phyloP scores from a whole-genome alignment of 2,113 vertebrate genomes.

The Lates calcarifer region DNA sequence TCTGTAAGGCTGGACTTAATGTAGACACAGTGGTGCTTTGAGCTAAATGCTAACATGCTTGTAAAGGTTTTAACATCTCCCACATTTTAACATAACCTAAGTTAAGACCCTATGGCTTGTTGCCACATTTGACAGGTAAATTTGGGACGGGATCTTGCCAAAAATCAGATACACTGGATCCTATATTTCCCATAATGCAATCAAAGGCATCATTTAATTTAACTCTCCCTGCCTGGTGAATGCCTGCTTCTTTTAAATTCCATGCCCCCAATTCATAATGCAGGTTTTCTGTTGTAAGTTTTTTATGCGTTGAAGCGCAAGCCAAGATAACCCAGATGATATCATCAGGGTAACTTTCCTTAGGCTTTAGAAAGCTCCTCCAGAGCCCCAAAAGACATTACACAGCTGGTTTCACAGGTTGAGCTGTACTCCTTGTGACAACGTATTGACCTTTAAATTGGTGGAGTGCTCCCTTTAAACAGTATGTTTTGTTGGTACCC shows the following conservation, averaged over 20 bases:
- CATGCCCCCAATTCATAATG: not conserved
- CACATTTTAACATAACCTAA: not conserved
- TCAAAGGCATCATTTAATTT: not conserved
- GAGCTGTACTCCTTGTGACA: not conserved
- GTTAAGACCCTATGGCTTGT: not conserved
- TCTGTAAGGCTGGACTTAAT: not conserved
- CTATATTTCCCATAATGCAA: not conserved
- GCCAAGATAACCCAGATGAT: not conserved
- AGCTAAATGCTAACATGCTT: constrained; percentile 23
- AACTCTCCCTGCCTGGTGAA: not conserved
- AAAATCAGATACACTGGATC: not conserved
- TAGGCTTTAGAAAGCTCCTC: not conserved
- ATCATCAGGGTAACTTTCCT: not conserved
- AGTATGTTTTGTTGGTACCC: not conserved
- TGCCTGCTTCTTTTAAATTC: not conserved
- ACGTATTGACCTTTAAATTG: constrained; percentile 14
- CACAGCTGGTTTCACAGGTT: not conserved
- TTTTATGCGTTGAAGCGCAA: not conserved
- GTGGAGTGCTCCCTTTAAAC: not conserved
- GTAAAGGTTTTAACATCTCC: not conserved
- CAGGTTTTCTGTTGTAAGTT: not conserved
- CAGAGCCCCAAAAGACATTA: not conserved
- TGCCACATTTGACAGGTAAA: not conserved
- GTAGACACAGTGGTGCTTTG: constrained; percentile 4
- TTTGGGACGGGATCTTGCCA: not conserved